phyloP scores from a whole-genome alignment of 2,113 vertebrate genomes.

The Phylloscopus whistleri region DNA sequence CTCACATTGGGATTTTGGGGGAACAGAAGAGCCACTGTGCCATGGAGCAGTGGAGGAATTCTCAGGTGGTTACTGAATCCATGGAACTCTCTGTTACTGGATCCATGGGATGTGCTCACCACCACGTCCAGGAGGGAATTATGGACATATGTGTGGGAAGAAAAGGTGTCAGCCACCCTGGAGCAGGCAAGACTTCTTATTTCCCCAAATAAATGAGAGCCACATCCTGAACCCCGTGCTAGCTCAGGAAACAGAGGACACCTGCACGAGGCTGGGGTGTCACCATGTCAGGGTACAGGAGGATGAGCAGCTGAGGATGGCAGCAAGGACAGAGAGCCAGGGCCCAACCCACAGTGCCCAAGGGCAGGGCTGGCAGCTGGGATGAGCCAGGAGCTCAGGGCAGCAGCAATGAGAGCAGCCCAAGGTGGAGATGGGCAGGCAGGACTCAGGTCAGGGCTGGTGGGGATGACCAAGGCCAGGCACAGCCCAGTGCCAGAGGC shows the following conservation, averaged over 20 bases:
- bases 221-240: accelerated
- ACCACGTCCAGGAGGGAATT: background rate
- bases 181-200: background rate
- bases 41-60: background rate
- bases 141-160: background rate
- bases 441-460: background rate
- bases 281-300: background rate
- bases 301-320: background rate
- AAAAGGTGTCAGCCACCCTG: background rate
- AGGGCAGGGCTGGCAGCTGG: background rate
- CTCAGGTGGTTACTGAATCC: background rate
- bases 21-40: background rate
- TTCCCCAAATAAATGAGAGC: background rate
- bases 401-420: background rate
- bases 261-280: background rate
- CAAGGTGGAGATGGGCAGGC: background rate
- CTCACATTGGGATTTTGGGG: background rate
- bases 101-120: background rate
- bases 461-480: background rate
- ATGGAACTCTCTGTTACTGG: background rate
- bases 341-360: background rate
- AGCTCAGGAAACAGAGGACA: background rate
- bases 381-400: background rate
- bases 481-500: background rate
- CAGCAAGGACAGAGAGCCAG: background rate